phyloP scores from a whole-genome alignment of 2,888 invertebrate genomes.

The Allygus modestus region DNA sequence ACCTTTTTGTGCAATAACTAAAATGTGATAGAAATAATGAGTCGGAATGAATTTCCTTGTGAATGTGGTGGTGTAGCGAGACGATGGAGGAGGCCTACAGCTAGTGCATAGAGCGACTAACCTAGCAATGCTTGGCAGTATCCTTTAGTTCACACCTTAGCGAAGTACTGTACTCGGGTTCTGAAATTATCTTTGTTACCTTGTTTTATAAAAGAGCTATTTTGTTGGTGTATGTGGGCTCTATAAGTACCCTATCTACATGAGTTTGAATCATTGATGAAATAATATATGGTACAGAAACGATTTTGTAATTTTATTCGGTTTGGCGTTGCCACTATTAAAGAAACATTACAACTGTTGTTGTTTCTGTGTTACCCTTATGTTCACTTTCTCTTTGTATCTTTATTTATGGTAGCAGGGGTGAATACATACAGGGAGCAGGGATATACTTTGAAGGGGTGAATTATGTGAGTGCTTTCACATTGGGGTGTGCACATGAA shows the following conservation, averaged over 20 bases:
- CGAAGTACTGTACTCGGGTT: neutral
- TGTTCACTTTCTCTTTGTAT: no score
- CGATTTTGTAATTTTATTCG: constrained; percentile 50
- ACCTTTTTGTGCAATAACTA: no score
- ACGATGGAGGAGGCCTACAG: constrained; percentile 49
- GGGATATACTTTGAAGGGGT: no score
- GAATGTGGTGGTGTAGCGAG: constrained; percentile 9
- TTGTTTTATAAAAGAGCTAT: neutral
- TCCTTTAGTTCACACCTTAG: constrained; percentile 33
- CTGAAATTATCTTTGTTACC: constrained; percentile 5
- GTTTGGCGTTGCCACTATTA: constrained; percentile 53
- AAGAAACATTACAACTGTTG: constrained; percentile 3
- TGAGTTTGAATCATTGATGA: constrained; percentile 10
- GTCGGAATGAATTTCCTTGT: neutral
- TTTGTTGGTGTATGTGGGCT: constrained; percentile 5
- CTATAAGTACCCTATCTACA: neutral
- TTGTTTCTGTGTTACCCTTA: neutral
- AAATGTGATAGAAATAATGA: no score
- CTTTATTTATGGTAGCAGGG: no score
- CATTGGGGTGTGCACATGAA: no score
- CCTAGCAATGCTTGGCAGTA: constrained; percentile 46
- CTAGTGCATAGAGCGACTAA: constrained; percentile 31
- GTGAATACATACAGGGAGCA: no score
- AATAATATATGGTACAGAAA: constrained; percentile 26
- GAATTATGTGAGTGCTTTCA: no score